These are phyloP conservation scores for Metopolophium dirhodum DNA, from an alignment of 1,140 invertebrate species.

Conservation along the genomic window DNA sequence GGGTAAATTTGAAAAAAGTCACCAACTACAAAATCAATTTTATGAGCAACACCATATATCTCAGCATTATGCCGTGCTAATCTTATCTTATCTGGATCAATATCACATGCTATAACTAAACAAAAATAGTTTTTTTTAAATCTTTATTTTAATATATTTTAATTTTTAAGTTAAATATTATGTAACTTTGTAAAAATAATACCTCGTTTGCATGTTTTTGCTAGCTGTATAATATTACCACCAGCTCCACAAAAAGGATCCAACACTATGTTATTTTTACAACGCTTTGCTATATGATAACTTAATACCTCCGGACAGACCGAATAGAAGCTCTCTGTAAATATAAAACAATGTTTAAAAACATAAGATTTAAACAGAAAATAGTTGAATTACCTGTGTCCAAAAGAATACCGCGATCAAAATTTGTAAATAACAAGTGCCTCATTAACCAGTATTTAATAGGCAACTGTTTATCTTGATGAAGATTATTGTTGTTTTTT, in stretches of 20 bases:
- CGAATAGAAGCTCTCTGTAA: slow-evolving; percentile 68
- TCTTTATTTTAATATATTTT: too few species aligned
- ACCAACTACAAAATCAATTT: slow-evolving; percentile 92
- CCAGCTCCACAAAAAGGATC: too few species aligned
- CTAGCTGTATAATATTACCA: too few species aligned
- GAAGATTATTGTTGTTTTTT: too few species aligned
- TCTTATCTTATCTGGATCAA: slow-evolving; percentile 86
- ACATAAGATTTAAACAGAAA: too few species aligned
- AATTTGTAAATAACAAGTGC: slow-evolving; percentile 17
- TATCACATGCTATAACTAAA: slow-evolving; percentile 92
- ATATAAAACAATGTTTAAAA: neutral
- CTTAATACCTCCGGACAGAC: slow-evolving; percentile 96
- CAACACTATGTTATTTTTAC: slow-evolving; percentile 68
- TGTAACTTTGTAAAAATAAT: too few species aligned
- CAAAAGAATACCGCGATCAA: neutral
- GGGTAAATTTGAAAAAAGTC: slow-evolving; percentile 72
- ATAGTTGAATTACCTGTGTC: neutral
- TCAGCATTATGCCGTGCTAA: slow-evolving; percentile 86
- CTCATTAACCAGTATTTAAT: slow-evolving; percentile 36
- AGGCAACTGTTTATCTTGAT: neutral
- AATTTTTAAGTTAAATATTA: too few species aligned
- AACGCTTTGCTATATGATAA: slow-evolving; percentile 83
- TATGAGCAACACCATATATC: slow-evolving; percentile 87
- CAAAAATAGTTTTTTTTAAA: slow-evolving; percentile 56
- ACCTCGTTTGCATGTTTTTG: too few species aligned